These are phyloP conservation scores for Sphyrna mokarran DNA, from an alignment of 2,113 vertebrate genomes.

Conservation along the genomic window DNA sequence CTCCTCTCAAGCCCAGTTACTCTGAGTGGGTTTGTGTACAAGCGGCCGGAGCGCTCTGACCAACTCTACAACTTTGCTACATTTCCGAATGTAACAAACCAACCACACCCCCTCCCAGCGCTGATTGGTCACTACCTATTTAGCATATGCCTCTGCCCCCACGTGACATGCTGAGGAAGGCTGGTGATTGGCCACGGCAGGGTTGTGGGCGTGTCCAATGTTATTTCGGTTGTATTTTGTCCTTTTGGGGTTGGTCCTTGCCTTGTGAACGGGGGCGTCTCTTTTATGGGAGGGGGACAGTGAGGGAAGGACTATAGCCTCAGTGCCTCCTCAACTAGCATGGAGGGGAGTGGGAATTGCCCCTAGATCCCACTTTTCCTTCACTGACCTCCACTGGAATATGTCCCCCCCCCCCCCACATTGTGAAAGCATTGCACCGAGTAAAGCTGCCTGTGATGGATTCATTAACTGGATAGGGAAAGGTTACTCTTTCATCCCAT, in stretches of 20 bases:
- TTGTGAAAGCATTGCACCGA: background rate
- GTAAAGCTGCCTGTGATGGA: background rate
- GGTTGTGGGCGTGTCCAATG: background rate
- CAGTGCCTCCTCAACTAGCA: background rate
- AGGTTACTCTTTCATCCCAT: too few species aligned
- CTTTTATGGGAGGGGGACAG: too few species aligned
- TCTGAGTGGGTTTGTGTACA: background rate
- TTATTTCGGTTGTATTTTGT: background rate
- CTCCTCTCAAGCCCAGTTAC: background rate
- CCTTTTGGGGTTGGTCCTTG: background rate
- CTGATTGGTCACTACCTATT: background rate
- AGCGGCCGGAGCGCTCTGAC: background rate
- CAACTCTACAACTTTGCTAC: conserved; percentile 9
- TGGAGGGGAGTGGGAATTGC: too few species aligned
- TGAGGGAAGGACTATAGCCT: background rate
- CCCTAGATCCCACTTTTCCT: background rate
- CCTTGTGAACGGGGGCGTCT: background rate
- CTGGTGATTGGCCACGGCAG: background rate
- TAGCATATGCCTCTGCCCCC: background rate
- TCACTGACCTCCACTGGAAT: background rate
- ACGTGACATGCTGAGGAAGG: background rate
- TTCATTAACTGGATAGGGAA: background rate
- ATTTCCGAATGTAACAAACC: background rate
- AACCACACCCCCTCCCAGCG: background rate
- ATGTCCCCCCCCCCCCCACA: background rate